Evolutionary conservation across 2,113 vertebrate genomes (phyloP), one percentile per base, ranked within the genome.

Genomic region (Amblyopsis rosae): DNA sequence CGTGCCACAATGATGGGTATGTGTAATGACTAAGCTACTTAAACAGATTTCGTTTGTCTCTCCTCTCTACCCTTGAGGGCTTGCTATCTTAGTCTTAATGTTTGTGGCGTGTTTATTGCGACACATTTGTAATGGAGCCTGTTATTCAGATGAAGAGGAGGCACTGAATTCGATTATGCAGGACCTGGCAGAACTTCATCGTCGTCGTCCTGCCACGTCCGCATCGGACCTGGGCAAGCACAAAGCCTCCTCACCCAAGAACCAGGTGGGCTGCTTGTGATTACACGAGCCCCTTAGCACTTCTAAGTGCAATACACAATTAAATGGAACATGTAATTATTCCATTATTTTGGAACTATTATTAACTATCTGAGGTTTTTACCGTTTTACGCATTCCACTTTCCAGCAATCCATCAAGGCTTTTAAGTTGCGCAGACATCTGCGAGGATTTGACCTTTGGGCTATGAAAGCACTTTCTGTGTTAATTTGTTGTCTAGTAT

Each of bases 91-190:
- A 41, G 35, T 41, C 51, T 54, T 54, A 7, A 54, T 54, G 15
- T 54, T 54, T 16, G 12, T 50, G 3, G 35, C 35, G 1, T 41
- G 35, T 8, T 41, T 41, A 41, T 41, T 26, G 26, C 26, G 35
- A 41, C 7, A 8, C 3, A 9, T 56, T 56, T 56, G 6, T 61
- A 41, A 17, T 58, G 1, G 12, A 41, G 4, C 6, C 61, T 1
- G 5, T 54, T 13, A 0, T 66, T 66, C 84, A 95, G 94, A 95
- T 93, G 96, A 98, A 87, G 96, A 98, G 94, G 95, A 98, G 92
- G 98, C 95, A 75, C 92, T 99, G 90, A 95, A 98, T 85, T 99
- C 98, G 63, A 98, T 99, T 92, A 97, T 98, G 96, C 96, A 99
- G 92, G 98, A 99, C 91, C 91, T 99, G 94, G 96, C 93, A 83